Conservation (phyloP, 2,888 invertebrate genomes). For the Clistopyga incitator region DNA sequence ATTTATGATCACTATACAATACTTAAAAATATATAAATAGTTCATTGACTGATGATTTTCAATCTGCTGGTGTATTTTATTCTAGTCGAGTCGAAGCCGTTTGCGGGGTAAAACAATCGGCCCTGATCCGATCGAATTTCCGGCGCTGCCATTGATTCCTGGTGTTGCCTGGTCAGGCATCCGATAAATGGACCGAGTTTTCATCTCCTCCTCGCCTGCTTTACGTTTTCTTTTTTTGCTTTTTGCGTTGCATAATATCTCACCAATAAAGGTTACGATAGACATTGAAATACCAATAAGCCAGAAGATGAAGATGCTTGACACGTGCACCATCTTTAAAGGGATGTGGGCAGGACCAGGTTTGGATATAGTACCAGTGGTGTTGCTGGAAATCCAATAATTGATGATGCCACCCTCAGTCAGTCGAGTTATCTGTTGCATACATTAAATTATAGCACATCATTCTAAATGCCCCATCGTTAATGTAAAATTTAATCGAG, state of each 20-base stretch:
- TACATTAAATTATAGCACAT: not conserved
- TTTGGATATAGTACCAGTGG: not conserved
- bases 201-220: not conserved
- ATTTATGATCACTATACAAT: too few relatives aligned
- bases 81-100: not conserved
- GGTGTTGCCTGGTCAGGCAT: not conserved
- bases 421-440: constrained; percentile 21
- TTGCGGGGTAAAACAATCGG: not conserved
- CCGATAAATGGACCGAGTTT: not conserved
- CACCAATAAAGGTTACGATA: constrained; percentile 7
- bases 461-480: too few relatives aligned
- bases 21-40: too few relatives aligned
- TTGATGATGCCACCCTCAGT: constrained; percentile 9
- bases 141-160: not conserved
- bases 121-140: constrained; percentile 37
- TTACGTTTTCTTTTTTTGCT: not conserved
- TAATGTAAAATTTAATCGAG: too few relatives aligned
- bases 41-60: too few relatives aligned
- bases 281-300: constrained; percentile 30
- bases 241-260: constrained; percentile 2
- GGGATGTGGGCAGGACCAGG: not conserved
- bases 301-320: constrained; percentile 23
- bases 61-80: too few relatives aligned
- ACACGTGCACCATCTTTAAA: constrained; percentile 11
- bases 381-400: constrained; percentile 23